A percentile compares a stretch with the other conserved stretches of the same genome.
Evolutionary conservation across 2,888 invertebrate genomes (phyloP).

Genomic region (Iphiclides podalirius): DNA sequence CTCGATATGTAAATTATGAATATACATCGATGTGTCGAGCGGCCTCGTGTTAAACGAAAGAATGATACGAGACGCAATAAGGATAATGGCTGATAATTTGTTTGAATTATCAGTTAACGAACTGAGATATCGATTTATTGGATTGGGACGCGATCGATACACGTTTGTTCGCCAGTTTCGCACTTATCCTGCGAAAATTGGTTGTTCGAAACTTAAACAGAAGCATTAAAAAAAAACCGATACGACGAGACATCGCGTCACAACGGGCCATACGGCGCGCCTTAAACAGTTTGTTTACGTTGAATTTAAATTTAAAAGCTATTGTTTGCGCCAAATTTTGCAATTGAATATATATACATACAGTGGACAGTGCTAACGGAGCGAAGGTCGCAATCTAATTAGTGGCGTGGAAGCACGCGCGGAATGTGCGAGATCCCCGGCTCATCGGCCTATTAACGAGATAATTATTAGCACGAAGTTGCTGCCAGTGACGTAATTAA

Average conservation of each 20-base stretch:
- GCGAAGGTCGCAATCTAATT: conserved; percentile 52
- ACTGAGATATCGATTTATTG: conserved; percentile 46
- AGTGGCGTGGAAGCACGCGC: conserved; percentile 49
- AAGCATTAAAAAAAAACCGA: neutral
- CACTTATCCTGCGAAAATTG: conserved; percentile 36
- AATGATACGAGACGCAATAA: conserved; percentile 20
- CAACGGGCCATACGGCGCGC: conserved; percentile 25
- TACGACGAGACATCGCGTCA: conserved; percentile 32
- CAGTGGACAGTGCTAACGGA: conserved; percentile 21
- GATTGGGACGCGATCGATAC: conserved; percentile 40
- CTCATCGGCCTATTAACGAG: conserved; percentile 47
- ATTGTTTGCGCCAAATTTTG: conserved; percentile 24
- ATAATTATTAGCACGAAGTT: conserved; percentile 57
- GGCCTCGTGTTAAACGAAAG: neutral
- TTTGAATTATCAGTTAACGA: conserved; percentile 45
- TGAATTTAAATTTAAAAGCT: conserved; percentile 20
- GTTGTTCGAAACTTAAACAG: conserved; percentile 7
- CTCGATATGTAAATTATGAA: neutral
- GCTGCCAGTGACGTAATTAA: conserved; percentile 21
- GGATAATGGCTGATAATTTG: conserved; percentile 37
- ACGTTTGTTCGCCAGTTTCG: conserved; percentile 35
- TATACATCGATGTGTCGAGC: neutral
- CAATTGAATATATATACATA: conserved; percentile 14
- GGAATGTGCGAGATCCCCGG: conserved; percentile 60
- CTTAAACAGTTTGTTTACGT: conserved; percentile 22